phyloP scores from a whole-genome alignment of 2,888 invertebrate species.

The Eristalis tenax region DNA sequence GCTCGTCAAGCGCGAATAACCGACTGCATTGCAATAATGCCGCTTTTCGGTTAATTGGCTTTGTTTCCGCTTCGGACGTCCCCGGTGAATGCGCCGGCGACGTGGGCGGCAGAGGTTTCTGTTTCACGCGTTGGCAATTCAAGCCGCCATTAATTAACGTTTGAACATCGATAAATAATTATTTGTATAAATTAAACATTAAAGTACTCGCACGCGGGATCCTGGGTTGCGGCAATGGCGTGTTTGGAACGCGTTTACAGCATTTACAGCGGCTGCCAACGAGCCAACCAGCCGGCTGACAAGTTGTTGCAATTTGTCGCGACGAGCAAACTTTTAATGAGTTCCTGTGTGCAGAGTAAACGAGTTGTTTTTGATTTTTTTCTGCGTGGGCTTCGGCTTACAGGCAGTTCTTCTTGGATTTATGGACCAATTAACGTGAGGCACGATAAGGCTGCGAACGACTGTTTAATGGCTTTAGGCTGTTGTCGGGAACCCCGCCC shows the following conservation, averaged over 20 bases:
- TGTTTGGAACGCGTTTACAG: background rate
- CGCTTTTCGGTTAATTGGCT: conserved; percentile 53
- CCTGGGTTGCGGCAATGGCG: background rate
- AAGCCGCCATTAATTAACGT: conserved; percentile 62
- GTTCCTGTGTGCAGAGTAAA: conserved; percentile 10
- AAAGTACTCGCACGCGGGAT: background rate
- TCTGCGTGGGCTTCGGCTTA: background rate
- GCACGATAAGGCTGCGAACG: background rate
- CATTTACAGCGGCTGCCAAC: conserved; percentile 7
- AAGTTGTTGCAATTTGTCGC: conserved; percentile 38
- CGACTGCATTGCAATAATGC: conserved; percentile 22
- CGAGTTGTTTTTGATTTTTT: conserved; percentile 4
- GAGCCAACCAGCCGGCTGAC: conserved; percentile 21
- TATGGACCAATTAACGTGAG: background rate
- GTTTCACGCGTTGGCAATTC: conserved; percentile 36
- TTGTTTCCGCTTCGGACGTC: conserved; percentile 37
- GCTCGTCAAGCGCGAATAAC: background rate
- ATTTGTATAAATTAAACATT: conserved; percentile 41
- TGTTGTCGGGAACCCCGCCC: background rate
- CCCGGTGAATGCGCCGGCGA: background rate
- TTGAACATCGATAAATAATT: conserved; percentile 64
- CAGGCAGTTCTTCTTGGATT: background rate
- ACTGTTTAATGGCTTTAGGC: background rate
- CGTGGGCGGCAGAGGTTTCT: background rate
- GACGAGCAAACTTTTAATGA: conserved; percentile 44